Conservation (phyloP, 1,140 invertebrate species). For the Proales similis region DNA sequence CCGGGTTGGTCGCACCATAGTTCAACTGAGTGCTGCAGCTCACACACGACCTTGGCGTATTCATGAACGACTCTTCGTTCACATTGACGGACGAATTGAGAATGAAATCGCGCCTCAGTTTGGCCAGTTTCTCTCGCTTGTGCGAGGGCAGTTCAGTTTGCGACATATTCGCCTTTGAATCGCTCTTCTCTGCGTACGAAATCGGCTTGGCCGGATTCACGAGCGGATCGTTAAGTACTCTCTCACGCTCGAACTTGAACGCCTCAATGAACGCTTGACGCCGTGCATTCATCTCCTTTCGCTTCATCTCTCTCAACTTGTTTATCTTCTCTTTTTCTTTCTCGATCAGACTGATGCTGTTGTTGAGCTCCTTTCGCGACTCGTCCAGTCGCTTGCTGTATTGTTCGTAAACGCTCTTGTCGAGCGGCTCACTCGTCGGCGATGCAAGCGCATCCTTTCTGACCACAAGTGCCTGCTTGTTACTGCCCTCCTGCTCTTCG, state of each 20-base stretch:
- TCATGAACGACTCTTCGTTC: background rate
- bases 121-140: conserved; percentile 19
- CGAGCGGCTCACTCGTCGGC: no score
- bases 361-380: conserved; percentile 9
- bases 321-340: conserved; percentile 28
- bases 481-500: no score
- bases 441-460: no score
- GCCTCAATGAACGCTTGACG: conserved; percentile 32
- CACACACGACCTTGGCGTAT: background rate
- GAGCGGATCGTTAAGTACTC: background rate
- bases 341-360: conserved; percentile 4
- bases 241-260: conserved; percentile 15
- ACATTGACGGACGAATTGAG: background rate
- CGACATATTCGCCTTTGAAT: no score
- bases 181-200: no score
- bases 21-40: background rate
- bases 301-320: conserved; percentile 13
- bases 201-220: background rate
- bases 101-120: conserved; percentile 5
- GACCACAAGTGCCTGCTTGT: no score
- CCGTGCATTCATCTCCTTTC: conserved; percentile 17
- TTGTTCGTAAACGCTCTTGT: no score
- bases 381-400: conserved; percentile 28
- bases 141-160: conserved; percentile 30
- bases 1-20: background rate